Evolutionary conservation across 1,140 invertebrate genomes (phyloP), one percentile per base, ranked within the genome.

Genomic region (Solenopsis fugax): DNA sequence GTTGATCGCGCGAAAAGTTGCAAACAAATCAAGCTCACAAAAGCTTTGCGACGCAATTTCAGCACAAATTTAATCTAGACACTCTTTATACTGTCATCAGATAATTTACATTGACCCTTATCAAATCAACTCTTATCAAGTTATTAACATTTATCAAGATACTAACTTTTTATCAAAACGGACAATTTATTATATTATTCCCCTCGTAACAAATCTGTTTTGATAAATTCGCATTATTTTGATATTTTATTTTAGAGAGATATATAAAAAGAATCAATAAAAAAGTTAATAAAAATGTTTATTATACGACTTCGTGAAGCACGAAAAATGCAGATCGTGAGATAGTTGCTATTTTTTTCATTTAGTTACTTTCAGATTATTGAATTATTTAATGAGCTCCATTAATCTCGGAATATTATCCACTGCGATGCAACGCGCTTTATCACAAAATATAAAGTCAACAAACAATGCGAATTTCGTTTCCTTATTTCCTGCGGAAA

Each of bases 1-100:
- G 80, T 84, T 54, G 69, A 84, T 84, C 80, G 80, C 54, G 69
- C 80, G 69, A 84, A 84, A 84, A 84, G 80, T 84, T 84, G 54
- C 67, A 73, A 82, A 82, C 41, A 84, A 84, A 84, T 84, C 80
- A 84, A 84, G 24, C 29, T 82, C 37, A 18, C 62, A 54, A 37
- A n/a, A 80, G 52, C 84, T 77, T 77, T 64, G 45, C n/a, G 45
- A 56, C 62, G 24, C 29, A 65, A 78, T 86, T 86, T 78, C 37
- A 56, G 13, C 48, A n/a, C 29, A 81, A 69, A 86, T 69, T 86
- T 64, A 29, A 80, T 56, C 62, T 67, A 50, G 56, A 24, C 29
- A 29, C 48, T 81, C 41, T 77, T 84, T 80, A 69, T 60, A 48
- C 48, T 56, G 37, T 56, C n/a, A 48, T 54, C 24, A n/a, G 13